Base-by-base conservation (phyloP, 2,113 vertebrate genomes). In the Gopherus flavomarginatus region DNA sequence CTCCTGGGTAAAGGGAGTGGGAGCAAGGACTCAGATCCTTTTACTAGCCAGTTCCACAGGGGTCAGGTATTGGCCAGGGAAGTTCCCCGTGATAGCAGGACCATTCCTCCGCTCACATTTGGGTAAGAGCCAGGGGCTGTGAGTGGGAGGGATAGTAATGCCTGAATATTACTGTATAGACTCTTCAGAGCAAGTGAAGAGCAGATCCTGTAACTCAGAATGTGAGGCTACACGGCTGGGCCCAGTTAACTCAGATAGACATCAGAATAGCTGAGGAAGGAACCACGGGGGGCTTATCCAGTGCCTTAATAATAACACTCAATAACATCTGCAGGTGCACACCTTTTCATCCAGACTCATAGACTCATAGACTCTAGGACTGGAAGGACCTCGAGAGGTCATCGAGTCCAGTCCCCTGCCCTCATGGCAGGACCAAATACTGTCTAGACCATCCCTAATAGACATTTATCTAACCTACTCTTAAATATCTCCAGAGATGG, bases 41-140 rank as follows among this genome's bases (percentile, higher is more conserved):
- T 59, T 1, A 2, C 57, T 29, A 27, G 57, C 11, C 57, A 59
- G 3, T 59, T 12, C 26, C 57, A 13, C 57, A 0, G 1, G 11
- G 11, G 57, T 11, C 27, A 0, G 12, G 57, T 27, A 5, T 29
- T 6, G 57, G 57, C 57, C 57, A 29, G 57, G 57, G 12, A 62
- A 6, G 27, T 31, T 29, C 57, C 29, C 57, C 57, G 11, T 8
- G 5, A 62, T 29, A 62, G 27, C 57, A 29, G 27, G 12, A 29
- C 27, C 27, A 62, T 62, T 13, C 27, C 27, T 5, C 57, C 3
- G 2, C 27, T 62, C 31, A 29, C 27, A 5, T 13, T 21, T 38
- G n/a, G 65, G 17, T 21, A 22, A 10, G n/a, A 3, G n/a, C 19
- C 21, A 9, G 35, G 65, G 65, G 4, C 65, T 3, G 4, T 35